Evolutionary conservation across 2,113 vertebrate species (phyloP).

Genomic region (Mus pahari): DNA sequence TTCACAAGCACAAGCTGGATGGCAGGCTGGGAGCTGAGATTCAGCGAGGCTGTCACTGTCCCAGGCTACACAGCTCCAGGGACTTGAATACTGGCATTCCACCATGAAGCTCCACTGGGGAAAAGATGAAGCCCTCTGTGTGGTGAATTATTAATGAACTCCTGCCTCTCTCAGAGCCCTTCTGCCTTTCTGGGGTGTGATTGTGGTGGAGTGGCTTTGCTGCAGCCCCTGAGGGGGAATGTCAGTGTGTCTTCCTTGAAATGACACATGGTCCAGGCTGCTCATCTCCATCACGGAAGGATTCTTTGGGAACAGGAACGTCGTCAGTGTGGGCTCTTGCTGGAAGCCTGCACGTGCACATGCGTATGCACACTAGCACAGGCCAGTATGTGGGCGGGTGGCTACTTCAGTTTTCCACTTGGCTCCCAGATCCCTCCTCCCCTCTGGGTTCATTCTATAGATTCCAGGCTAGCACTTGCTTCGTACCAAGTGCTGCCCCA

Average conservation of each 20-base stretch:
- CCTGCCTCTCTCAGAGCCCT: neutral
- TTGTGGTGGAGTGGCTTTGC: neutral
- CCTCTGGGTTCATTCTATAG: neutral
- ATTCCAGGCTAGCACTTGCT: neutral
- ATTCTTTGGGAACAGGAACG: slow-evolving; percentile 4
- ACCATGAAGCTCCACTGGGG: rapidly evolving
- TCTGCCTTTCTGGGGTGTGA: neutral
- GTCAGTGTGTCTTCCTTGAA: slow-evolving; percentile 36
- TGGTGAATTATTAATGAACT: slow-evolving; percentile 13
- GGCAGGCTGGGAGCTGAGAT: neutral
- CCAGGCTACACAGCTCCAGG: neutral
- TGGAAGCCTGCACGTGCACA: neutral
- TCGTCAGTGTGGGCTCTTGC: rapidly evolving
- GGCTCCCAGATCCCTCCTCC: neutral
- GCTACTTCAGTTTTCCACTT: neutral
- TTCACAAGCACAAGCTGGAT: neutral
- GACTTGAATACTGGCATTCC: neutral
- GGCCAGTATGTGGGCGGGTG: rapidly evolving
- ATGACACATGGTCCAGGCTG: neutral
- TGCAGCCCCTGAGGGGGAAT: neutral
- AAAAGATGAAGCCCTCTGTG: neutral
- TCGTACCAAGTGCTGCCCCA: neutral
- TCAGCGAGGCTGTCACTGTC: neutral
- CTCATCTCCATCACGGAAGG: neutral
- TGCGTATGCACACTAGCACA: rapidly evolving